Conservation (phyloP, 2,797 vertebrate species). For the Macropus fuliginosus region DNA sequence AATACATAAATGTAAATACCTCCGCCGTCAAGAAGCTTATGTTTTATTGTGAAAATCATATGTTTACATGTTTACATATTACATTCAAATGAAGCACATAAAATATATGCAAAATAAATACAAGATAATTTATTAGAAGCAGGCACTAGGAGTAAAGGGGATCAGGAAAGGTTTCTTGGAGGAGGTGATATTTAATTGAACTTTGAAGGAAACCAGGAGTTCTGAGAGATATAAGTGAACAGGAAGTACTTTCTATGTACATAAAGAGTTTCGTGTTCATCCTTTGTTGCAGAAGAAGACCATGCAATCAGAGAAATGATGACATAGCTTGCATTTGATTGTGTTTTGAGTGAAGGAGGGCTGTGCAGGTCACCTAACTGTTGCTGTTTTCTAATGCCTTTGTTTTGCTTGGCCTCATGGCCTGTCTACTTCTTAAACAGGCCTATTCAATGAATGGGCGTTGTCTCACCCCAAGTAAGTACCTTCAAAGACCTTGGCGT, state of each 20-base stretch:
- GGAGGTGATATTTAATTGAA: neutral
- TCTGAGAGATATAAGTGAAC: neutral
- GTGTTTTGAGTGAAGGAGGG: too few relatives aligned
- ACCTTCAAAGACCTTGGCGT: too few relatives aligned
- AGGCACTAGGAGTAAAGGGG: neutral
- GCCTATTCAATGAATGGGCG: too few relatives aligned
- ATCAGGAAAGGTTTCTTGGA: neutral
- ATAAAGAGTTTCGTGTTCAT: neutral
- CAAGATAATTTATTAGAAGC: neutral
- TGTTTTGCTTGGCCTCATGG: too few relatives aligned
- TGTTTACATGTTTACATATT: neutral
- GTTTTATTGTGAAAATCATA: neutral
- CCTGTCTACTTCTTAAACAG: too few relatives aligned
- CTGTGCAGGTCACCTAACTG: too few relatives aligned
- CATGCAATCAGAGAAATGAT: too few relatives aligned
- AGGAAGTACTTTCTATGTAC: neutral
- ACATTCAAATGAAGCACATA: neutral
- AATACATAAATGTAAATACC: neutral
- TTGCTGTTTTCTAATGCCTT: too few relatives aligned
- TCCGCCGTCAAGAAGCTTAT: neutral
- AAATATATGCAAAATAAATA: neutral
- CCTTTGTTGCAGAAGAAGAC: too few relatives aligned
- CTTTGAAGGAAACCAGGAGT: neutral
- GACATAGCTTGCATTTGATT: too few relatives aligned
- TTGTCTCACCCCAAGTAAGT: too few relatives aligned